A percentile compares a stretch with the other conserved stretches of the same genome.
Evolutionary conservation across 2,888 invertebrate species (phyloP).

Genomic region (Seira ritae): DNA sequence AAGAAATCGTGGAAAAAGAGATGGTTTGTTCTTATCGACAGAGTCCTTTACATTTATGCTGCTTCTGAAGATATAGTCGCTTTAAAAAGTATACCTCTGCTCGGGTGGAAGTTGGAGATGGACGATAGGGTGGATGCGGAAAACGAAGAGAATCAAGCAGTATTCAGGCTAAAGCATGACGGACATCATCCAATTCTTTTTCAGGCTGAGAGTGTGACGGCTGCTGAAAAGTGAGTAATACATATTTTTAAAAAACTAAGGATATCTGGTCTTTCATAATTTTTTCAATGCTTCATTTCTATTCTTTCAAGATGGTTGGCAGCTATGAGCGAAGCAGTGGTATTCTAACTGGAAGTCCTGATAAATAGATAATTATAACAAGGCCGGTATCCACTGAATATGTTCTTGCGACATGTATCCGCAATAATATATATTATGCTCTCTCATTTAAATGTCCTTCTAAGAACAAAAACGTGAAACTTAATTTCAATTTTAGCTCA

Average conservation of each 20-base stretch:
- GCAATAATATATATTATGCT: neutral
- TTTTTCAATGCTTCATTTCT: constrained; percentile 1
- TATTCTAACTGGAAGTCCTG: constrained; percentile 46
- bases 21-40: constrained; percentile 80
- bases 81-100: constrained; percentile 77
- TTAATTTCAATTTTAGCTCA: no score
- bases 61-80: constrained; percentile 80
- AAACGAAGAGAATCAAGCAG: constrained; percentile 76
- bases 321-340: constrained; percentile 72
- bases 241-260: constrained; percentile 11
- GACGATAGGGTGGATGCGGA: constrained; percentile 74
- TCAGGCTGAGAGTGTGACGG: constrained; percentile 76
- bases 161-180: constrained; percentile 77
- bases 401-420: no score
- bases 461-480: neutral
- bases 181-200: constrained; percentile 77
- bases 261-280: neutral
- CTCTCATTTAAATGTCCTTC: neutral
- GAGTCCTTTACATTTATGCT: constrained; percentile 78
- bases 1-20: constrained; percentile 78
- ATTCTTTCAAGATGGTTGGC: constrained; percentile 71
- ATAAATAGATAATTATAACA: no score
- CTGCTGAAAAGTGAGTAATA: constrained; percentile 75
- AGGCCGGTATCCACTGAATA: no score
- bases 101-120: constrained; percentile 77